Base-by-base conservation (phyloP, 2,797 vertebrate genomes). In the Caiman crocodilus region DNA sequence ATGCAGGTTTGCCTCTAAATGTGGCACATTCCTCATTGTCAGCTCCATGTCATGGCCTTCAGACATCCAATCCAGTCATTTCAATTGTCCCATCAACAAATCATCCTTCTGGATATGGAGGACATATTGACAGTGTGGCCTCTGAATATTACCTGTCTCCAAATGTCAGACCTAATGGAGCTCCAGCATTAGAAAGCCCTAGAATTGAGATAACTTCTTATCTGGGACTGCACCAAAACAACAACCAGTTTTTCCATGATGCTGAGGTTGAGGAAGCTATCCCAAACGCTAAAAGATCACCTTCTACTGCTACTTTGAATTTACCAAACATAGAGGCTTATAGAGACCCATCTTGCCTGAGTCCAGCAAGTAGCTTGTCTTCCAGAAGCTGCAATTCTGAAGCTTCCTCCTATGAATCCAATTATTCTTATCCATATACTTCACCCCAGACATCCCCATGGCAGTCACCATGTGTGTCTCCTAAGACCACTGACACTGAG, bases 191-290 rank as follows among this genome's bases (percentile, higher is more conserved):
- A 96, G 99, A 99, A 97, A 99, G 99, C 84, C 99, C 99, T 1
- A 98, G 99, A 56, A 99, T 99, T 5, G 99, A 99, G 98, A 99
- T 99, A 96, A 99, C 99, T 0, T 98, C 99, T 3, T 99, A 99
- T 94, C 95, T 98, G 94, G 98, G 98, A 17, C 96, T 98, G 78
- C 98, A 98, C 79, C 97, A 96, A 21, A 91, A 96, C 94, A 94
- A 90, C 93, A 97, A 98, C 90, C 99, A 98, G 95, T 99, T 99
- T 92, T 98, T 99, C 76, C 99, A 99, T 0, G 99, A 99, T 0
- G 97, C 97, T 28, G 98, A 98, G 71, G 98, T 98, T 20, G 99
- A 99, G 90, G 98, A 99, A 77, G 97, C 97, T 76, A 96, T 98
- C 15, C 98, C 99, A 5, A 96, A 97, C 0, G 76, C 98, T 88